Conservation (phyloP, 2,888 invertebrate species). For the Polydrusus pterygomalis region DNA sequence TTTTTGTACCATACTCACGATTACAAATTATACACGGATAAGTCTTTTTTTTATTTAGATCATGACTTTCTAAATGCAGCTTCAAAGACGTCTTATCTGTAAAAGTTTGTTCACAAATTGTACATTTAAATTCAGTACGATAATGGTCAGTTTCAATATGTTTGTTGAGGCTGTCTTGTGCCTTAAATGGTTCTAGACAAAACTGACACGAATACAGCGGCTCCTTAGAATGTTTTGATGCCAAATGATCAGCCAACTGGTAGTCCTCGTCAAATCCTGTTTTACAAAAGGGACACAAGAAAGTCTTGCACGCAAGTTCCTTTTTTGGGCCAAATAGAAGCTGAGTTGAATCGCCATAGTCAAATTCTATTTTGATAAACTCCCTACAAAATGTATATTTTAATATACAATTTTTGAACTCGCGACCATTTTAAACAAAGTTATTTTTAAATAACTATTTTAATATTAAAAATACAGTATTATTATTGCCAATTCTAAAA, state of each 20-base stretch:
- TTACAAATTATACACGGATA: slow-evolving; percentile 57
- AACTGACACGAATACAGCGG: slow-evolving; percentile 66
- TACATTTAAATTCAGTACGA: not conserved
- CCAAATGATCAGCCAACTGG: slow-evolving; percentile 62
- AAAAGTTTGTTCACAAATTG: slow-evolving; percentile 40
- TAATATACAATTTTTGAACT: too few species aligned
- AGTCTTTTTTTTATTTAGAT: slow-evolving; percentile 72
- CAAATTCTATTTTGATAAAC: not conserved
- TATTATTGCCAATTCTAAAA: too few species aligned
- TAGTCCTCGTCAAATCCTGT: slow-evolving; percentile 73
- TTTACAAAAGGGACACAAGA: slow-evolving; percentile 62
- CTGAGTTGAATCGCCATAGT: not conserved
- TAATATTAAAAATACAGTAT: too few species aligned
- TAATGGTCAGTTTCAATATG: slow-evolving; percentile 62
- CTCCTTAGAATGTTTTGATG: slow-evolving; percentile 66
- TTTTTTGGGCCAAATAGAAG: not conserved
- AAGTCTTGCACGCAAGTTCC: not conserved
- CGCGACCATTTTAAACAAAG: too few species aligned
- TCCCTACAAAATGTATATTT: not conserved
- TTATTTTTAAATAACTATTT: too few species aligned
- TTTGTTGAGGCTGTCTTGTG: slow-evolving; percentile 62
- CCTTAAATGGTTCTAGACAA: slow-evolving; percentile 67
- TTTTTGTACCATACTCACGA: not conserved
- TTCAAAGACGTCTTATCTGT: slow-evolving; percentile 42
- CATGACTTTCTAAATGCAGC: slow-evolving; percentile 67